phyloP scores from a whole-genome alignment of 2,113 vertebrate genomes.

The Austrofundulus limnaeus region DNA sequence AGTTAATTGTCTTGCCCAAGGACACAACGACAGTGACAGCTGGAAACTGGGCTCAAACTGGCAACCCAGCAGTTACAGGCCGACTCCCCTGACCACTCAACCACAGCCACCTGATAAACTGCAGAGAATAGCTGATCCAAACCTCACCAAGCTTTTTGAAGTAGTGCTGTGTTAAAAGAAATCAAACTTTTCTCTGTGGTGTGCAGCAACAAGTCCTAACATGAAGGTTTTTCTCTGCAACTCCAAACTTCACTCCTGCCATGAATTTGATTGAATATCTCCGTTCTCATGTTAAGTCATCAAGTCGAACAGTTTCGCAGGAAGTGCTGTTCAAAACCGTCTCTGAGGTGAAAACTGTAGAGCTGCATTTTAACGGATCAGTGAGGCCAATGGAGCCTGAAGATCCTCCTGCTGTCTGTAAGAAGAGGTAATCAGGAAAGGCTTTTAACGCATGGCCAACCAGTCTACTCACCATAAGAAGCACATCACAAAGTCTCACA shows the following conservation, averaged over 20 bases:
- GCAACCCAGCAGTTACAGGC: no score
- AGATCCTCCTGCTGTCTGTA: slow-evolving; percentile 28
- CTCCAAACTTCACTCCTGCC: no score
- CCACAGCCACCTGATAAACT: no score
- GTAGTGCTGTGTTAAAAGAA: no score
- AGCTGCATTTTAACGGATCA: slow-evolving; percentile 14
- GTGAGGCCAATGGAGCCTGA: slow-evolving; percentile 43
- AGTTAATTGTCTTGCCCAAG: no score
- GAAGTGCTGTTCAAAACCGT: slow-evolving; percentile 18
- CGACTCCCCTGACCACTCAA: no score
- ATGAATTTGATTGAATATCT: neutral
- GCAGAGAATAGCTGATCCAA: no score
- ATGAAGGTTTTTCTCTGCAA: neutral
- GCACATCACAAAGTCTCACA: neutral
- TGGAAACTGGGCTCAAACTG: no score
- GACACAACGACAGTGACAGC: no score
- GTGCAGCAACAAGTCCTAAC: no score
- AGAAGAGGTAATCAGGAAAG: slow-evolving; percentile 29
- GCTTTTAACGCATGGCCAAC: slow-evolving; percentile 20
- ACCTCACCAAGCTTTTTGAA: no score
- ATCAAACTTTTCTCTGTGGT: no score
- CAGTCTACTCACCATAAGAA: neutral
- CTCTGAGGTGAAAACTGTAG: slow-evolving; percentile 31
- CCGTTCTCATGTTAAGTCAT: slow-evolving; percentile 6
- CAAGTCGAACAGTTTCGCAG: slow-evolving; percentile 3